Evolutionary conservation across 2,797 vertebrate species (phyloP).

Genomic region (Rhinella marina): DNA sequence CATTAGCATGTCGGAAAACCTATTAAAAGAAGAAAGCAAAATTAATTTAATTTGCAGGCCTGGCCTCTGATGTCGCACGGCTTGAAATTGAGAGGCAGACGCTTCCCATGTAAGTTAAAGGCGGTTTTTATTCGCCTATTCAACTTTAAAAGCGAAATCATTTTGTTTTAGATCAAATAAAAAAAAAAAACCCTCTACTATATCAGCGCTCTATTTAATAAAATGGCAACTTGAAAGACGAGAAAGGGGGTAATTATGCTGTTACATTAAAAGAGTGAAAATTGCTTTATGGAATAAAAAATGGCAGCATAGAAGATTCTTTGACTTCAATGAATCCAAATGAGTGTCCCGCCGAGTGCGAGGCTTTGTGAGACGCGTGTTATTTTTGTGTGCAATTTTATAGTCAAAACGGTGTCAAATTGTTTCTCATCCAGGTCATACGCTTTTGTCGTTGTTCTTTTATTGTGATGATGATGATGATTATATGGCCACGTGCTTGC

Average conservation of each 20-base stretch:
- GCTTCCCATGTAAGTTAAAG: slow-evolving; percentile 54
- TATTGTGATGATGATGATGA: slow-evolving; percentile 25
- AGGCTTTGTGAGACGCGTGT: slow-evolving; percentile 55
- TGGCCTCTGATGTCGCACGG: slow-evolving; percentile 55
- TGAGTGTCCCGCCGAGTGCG: slow-evolving; percentile 54
- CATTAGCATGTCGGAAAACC: slow-evolving; percentile 63
- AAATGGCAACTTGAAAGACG: slow-evolving; percentile 60
- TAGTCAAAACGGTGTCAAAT: slow-evolving; percentile 61
- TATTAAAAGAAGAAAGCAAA: slow-evolving; percentile 64
- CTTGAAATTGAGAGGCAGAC: slow-evolving; percentile 62
- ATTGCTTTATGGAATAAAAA: slow-evolving; percentile 61
- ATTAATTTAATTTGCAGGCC: slow-evolving; percentile 61
- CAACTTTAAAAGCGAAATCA: slow-evolving; percentile 61
- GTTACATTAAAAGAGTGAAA: slow-evolving; percentile 62
- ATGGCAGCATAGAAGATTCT: slow-evolving; percentile 36
- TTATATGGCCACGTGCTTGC: slow-evolving; percentile 23
- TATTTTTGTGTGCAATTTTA: slow-evolving; percentile 59
- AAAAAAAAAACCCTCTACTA: slow-evolving; percentile 55
- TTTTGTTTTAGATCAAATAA: slow-evolving; percentile 64
- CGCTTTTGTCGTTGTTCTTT: slow-evolving; percentile 35
- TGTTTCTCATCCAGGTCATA: slow-evolving; percentile 51
- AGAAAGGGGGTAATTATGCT: slow-evolving; percentile 60
- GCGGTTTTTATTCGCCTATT: slow-evolving; percentile 45
- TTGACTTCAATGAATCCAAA: slow-evolving; percentile 61
- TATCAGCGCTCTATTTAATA: slow-evolving; percentile 58